Evolutionary conservation across 2,888 invertebrate species (phyloP).

Genomic region (Resseliella maxima): DNA sequence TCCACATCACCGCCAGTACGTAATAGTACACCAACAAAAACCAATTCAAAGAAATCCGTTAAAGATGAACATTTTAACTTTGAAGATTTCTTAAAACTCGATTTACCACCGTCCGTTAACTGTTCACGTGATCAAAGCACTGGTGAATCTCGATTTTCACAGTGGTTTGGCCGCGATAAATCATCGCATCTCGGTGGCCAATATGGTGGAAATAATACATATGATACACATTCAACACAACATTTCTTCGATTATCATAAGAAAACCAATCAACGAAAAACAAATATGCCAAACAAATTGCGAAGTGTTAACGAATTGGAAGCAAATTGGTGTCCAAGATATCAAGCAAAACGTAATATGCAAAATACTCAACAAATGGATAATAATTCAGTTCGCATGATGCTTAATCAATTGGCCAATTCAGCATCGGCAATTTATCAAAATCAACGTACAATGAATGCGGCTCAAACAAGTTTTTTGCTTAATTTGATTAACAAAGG

Average conservation of each 20-base stretch:
- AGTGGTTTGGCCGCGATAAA: slow-evolving; percentile 33
- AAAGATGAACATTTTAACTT: slow-evolving; percentile 31
- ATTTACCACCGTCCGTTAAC: background rate
- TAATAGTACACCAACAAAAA: slow-evolving; percentile 27
- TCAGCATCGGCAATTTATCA: too few relatives aligned
- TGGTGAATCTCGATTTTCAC: slow-evolving; percentile 35
- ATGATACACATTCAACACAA: background rate
- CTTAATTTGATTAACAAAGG: slow-evolving; percentile 18
- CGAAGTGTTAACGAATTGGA: slow-evolving; percentile 49
- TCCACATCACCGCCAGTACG: background rate
- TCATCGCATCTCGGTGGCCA: background rate
- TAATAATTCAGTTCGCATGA: background rate
- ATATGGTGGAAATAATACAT: background rate
- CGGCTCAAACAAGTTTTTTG: slow-evolving; percentile 40
- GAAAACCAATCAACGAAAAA: slow-evolving; percentile 1
- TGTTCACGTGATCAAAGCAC: background rate
- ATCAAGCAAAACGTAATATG: background rate
- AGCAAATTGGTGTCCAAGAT: background rate
- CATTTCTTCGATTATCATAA: slow-evolving; percentile 17
- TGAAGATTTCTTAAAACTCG: slow-evolving; percentile 53
- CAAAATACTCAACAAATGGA: background rate
- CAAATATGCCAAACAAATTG: background rate
- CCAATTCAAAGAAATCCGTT: background rate
- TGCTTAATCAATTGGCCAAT: background rate
- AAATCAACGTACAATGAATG: background rate